These are phyloP conservation scores for Elymnias hypermnestra DNA, from an alignment of 1,140 invertebrate species.

Conservation along the genomic window DNA sequence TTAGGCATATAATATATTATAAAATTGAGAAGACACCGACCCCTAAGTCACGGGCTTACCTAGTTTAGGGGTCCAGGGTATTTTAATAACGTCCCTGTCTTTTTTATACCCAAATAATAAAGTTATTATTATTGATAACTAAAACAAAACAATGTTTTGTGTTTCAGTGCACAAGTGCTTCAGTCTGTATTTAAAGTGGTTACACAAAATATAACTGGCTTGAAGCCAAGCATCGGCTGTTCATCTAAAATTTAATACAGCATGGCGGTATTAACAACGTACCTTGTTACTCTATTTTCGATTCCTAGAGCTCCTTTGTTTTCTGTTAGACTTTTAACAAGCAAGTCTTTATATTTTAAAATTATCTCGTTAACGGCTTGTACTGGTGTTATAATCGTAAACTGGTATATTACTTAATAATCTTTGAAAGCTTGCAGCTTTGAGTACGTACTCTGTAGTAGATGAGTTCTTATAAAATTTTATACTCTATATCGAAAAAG, in stretches of 20 bases:
- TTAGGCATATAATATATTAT: too few species aligned
- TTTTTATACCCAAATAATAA: too few species aligned
- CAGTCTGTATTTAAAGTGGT: slow-evolving; percentile 2
- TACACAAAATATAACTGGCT: slow-evolving; percentile 31
- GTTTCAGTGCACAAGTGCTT: neutral
- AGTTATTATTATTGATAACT: too few species aligned
- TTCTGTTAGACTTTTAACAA: slow-evolving; percentile 32
- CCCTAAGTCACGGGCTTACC: too few species aligned
- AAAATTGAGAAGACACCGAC: too few species aligned
- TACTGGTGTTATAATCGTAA: slow-evolving; percentile 19
- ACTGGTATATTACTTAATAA: slow-evolving; percentile 8
- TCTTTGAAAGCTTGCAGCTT: too few species aligned
- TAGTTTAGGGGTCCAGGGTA: too few species aligned
- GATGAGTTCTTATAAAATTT: neutral
- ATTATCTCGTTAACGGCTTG: slow-evolving; percentile 17
- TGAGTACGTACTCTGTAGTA: neutral
- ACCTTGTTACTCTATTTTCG: slow-evolving; percentile 51
- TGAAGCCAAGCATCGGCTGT: slow-evolving; percentile 34
- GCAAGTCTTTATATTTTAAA: slow-evolving; percentile 35
- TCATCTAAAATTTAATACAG: slow-evolving; percentile 54
- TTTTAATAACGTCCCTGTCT: too few species aligned
- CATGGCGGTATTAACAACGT: slow-evolving; percentile 45
- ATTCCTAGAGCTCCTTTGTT: slow-evolving; percentile 51
- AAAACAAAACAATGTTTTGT: too few species aligned
- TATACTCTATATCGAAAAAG: neutral